Evolutionary conservation across 2,888 invertebrate genomes (phyloP), one percentile per base, ranked within the genome.

Genomic region (Uloborus plumipes): DNA sequence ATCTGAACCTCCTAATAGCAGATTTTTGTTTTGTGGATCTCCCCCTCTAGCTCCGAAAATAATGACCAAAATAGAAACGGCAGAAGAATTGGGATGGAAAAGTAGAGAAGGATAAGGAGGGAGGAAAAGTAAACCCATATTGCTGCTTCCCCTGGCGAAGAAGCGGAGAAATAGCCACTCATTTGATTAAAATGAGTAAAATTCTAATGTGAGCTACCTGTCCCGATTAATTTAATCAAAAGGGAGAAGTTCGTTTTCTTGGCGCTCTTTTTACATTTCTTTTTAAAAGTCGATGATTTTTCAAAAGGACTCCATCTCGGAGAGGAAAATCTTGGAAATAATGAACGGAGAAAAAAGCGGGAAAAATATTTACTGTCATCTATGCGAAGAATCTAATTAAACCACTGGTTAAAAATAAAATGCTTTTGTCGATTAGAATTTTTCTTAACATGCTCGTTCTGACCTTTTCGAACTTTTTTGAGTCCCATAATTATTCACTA

Each of bases 141-240:
- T n/a, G 39, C 22, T 49, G 66, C 74, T 55, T 65, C 74, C 58
- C 49, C 70, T 74, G 50, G 66, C 53, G 74, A 49, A 47, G 58
- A 47, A 53, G 26, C 49, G 76, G 15, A 16, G 70, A 77, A 70
- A 58, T 51, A 77, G 50, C 53, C 62, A 69, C 58, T 61, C 76
- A 77, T 77, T 77, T 77, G 69, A 77, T 77, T 77, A 77, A 77
- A 77, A 77, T 69, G 62, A 69, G 70, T 58, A 47, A 70, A 77
- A 77, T 77, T 77, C 70, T 69, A 70, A 70, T 64, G 76, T 70
- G 59, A 53, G 67, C 15, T 70, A 70, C 76, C 64, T 62, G 47
- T 64, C 76, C 50, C 51, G 76, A 77, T 77, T 77, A 77, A 77
- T 70, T 77, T 77, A 70, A 77, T 77, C 76, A 62, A 49, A 49